Evolutionary conservation across 2,888 invertebrate genomes (phyloP).

Genomic region (Mystacides longicornis): DNA sequence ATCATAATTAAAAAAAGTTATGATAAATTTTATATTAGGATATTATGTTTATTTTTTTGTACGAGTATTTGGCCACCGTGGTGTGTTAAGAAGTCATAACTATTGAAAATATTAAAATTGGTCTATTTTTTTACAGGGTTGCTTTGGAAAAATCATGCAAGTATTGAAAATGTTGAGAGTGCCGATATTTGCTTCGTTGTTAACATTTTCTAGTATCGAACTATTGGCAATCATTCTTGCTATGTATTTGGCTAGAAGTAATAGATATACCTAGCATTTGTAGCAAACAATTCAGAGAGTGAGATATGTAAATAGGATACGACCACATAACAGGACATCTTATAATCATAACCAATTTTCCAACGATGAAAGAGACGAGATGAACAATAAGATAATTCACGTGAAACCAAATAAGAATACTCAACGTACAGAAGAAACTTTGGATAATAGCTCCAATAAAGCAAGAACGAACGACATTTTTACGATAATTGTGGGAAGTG

Average conservation of each 20-base stretch:
- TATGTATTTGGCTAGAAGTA: constrained; percentile 4
- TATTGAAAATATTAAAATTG: neutral
- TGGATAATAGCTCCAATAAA: neutral
- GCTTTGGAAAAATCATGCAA: constrained; percentile 2
- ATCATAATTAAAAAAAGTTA: too few relatives aligned
- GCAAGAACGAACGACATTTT: constrained; percentile 1
- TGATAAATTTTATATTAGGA: too few relatives aligned
- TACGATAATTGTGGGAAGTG: constrained; percentile 9
- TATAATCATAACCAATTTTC: too few relatives aligned
- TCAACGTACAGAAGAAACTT: neutral
- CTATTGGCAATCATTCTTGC: neutral
- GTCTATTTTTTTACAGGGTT: constrained; percentile 5
- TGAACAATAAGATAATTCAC: neutral
- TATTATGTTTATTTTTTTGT: too few relatives aligned
- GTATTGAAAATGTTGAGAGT: neutral
- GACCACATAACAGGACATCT: neutral
- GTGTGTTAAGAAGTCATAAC: too few relatives aligned
- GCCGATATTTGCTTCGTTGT: neutral
- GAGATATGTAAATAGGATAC: neutral
- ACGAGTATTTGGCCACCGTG: too few relatives aligned
- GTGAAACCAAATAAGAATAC: neutral
- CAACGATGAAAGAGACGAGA: neutral
- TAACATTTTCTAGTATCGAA: constrained; percentile 1
- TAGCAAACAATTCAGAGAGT: neutral
- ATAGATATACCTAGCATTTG: neutral